Evolutionary conservation across 2,113 vertebrate genomes (phyloP).

Genomic region (Paralichthys olivaceus): DNA sequence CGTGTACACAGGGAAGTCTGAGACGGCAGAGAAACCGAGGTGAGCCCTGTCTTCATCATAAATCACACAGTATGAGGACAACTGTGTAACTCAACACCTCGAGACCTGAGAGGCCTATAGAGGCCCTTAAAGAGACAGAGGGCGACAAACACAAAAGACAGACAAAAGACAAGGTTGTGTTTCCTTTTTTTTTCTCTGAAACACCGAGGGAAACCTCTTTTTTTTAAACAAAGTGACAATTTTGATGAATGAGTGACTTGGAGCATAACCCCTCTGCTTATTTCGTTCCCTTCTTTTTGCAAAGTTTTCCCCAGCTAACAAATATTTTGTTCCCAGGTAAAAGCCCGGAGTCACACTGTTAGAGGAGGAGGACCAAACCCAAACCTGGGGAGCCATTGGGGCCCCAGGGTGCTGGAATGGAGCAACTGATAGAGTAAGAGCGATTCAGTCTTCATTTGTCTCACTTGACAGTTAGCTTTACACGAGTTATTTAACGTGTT

Average conservation of each 20-base stretch:
- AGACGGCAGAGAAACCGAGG: constrained; percentile 18
- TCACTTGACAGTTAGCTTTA: constrained; percentile 15
- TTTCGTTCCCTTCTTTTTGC: background rate
- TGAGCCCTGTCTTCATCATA: constrained; percentile 46
- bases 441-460: constrained; percentile 24
- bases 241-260: constrained; percentile 18
- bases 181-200: background rate
- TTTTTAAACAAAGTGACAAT: constrained; percentile 11
- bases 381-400: constrained; percentile 48
- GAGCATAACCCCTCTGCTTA: background rate
- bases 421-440: constrained; percentile 77
- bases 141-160: constrained; percentile 17
- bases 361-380: constrained; percentile 28
- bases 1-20: background rate
- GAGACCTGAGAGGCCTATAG: constrained; percentile 46
- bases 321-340: constrained; percentile 47
- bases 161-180: constrained; percentile 12
- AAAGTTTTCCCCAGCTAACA: constrained; percentile 7
- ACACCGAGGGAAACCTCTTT: background rate
- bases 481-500: constrained; percentile 32
- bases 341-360: constrained; percentile 15
- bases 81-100: constrained; percentile 75
- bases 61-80: constrained; percentile 62
- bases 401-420: constrained; percentile 74
- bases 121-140: constrained; percentile 51